These are phyloP conservation scores for Lordiphosa stackelbergi DNA, from an alignment of 1,140 invertebrate genomes.

Conservation along the genomic window DNA sequence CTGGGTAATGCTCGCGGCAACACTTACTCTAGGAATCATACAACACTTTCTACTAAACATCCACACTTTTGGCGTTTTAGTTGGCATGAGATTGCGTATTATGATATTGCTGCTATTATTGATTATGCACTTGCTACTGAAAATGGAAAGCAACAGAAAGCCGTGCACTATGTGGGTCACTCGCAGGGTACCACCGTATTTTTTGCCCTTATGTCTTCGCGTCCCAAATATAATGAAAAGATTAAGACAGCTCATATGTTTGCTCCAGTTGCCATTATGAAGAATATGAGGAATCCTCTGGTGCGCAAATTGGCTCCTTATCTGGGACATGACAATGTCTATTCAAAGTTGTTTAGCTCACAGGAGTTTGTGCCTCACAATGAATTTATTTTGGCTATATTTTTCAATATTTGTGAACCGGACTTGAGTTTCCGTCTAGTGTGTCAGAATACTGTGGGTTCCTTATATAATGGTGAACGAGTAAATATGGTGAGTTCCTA, in stretches of 20 bases:
- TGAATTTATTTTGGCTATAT: conserved; percentile 36
- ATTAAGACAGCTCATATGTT: conserved; percentile 79
- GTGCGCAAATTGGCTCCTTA: conserved; percentile 57
- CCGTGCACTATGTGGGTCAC: conserved; percentile 83
- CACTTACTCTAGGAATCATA: conserved; percentile 78
- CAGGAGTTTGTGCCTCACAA: conserved; percentile 64
- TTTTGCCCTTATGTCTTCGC: conserved; percentile 78
- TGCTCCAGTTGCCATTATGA: conserved; percentile 80
- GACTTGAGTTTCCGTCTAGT: conserved; percentile 45
- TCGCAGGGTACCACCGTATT: conserved; percentile 80
- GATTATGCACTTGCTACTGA: conserved; percentile 80
- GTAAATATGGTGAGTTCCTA: conserved; percentile 39
- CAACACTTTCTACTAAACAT: conserved; percentile 76
- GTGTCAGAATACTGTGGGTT: conserved; percentile 12
- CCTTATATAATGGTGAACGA: conserved; percentile 17
- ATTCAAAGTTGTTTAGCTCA: conserved; percentile 76
- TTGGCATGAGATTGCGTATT: conserved; percentile 83
- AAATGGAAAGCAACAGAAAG: conserved; percentile 78
- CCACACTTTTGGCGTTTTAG: conserved; percentile 81
- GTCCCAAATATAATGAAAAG: conserved; percentile 81
- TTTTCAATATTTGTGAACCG: conserved; percentile 77
- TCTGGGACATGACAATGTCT: conserved; percentile 53
- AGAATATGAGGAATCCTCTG: conserved; percentile 56
- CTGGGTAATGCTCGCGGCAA: conserved; percentile 79
- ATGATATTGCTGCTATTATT: conserved; percentile 84